Evolutionary conservation across 2,113 vertebrate genomes (phyloP), one percentile per base, ranked within the genome.

Genomic region (Hassar affinis): DNA sequence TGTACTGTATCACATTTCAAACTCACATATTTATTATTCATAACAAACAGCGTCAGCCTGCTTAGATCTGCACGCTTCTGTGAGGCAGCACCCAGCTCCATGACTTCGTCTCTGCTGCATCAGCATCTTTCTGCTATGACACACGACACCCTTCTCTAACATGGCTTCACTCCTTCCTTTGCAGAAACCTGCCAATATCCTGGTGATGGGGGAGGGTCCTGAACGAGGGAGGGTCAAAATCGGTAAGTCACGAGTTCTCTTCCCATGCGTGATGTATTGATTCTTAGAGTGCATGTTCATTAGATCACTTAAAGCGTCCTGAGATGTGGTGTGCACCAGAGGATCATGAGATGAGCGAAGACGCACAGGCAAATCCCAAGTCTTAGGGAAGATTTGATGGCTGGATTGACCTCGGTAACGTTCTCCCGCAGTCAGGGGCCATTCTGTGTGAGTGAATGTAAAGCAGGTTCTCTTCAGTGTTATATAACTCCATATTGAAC

Each of bases 141-240:
- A 72, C 71, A 20, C 47, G 3, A 54, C 27, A 76, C 15, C 49
- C 15, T 27, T 38, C 27, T 4, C 22, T 47, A 4, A n/a, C 68
- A 72, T 17, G 68, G n/a, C 42, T 33, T 33, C 77, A 56, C 30
- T 42, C 9, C 42, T 56, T 27, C 64, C 91, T 93, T 90, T 94
- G 51, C 93, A 97, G 96, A 97, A 97, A 95, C 96, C 96, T 93
- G 96, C 96, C 93, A 97, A 97, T 91, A 97, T 97, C 93, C 92
- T 97, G 93, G 96, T 97, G 91, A 97, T 97, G 96, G 96, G 96
- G 88, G 96, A 97, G 94, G 96, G 96, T 86, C 95, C 93, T 30
- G 96, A 97, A 90, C 95, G 96, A 90, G 96, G 96, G 91, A 94
- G 96, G 93, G 96, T 97, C 89, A 97, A 97, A 94, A 97, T 97